Evolutionary conservation across 2,888 invertebrate genomes (phyloP).

Genomic region (Agrochola litura): DNA sequence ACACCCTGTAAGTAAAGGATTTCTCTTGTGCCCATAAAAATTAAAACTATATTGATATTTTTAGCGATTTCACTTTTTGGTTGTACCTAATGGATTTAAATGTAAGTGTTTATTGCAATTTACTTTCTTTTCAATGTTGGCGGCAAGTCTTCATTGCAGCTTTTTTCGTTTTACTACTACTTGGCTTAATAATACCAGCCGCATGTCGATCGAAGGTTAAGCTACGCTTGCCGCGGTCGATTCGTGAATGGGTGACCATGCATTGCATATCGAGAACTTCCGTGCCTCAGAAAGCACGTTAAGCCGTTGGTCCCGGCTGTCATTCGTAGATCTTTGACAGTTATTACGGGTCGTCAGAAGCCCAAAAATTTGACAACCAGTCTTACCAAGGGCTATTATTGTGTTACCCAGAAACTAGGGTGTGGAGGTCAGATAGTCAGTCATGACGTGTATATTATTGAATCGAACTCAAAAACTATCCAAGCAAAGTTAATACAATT

Average conservation of each 20-base stretch:
- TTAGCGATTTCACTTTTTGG: conserved; percentile 45
- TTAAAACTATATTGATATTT: conserved; percentile 33
- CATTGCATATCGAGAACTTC: too few species aligned
- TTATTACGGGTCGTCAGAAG: background rate
- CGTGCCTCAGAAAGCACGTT: too few species aligned
- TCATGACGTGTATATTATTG: too few species aligned
- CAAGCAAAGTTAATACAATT: too few species aligned
- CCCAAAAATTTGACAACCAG: background rate
- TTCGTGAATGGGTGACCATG: background rate
- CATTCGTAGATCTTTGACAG: too few species aligned
- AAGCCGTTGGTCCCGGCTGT: too few species aligned
- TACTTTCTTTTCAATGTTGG: conserved; percentile 13
- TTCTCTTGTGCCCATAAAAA: conserved; percentile 50
- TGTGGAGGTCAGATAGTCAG: too few species aligned
- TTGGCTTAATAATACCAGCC: background rate
- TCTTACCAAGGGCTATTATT: too few species aligned
- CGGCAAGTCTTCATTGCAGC: background rate
- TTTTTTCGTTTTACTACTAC: background rate
- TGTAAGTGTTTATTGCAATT: conserved; percentile 16
- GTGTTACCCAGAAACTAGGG: background rate
- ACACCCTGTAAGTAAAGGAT: conserved; percentile 33
- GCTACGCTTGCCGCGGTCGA: background rate
- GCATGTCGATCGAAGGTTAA: background rate
- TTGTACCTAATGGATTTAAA: conserved; percentile 19
- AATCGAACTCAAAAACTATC: too few species aligned